A percentile compares a stretch with the other conserved stretches of the same genome.
phyloP scores from a whole-genome alignment of 2,888 invertebrate species.

The Caenorhabditis becei region DNA sequence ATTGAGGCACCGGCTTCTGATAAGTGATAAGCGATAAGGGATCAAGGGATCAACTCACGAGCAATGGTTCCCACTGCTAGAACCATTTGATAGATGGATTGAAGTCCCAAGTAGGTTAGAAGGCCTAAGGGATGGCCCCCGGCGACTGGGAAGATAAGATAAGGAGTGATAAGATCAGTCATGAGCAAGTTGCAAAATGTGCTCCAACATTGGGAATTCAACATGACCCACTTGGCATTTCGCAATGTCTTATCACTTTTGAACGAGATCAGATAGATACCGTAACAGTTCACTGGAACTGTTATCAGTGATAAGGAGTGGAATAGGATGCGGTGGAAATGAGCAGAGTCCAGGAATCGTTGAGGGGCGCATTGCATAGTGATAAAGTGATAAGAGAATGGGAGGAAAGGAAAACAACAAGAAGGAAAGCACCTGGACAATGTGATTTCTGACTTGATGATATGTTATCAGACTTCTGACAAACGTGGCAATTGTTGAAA shows the following conservation, averaged over 20 bases:
- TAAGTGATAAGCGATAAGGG: not conserved
- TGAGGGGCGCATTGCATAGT: not conserved
- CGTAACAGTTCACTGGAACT: constrained; percentile 26
- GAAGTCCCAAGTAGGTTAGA: not conserved
- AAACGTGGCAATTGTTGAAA: too few relatives aligned
- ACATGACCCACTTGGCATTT: constrained; percentile 40
- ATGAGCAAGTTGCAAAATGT: constrained; percentile 10
- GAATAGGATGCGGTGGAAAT: not conserved
- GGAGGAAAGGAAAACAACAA: not conserved
- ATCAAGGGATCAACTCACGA: constrained; percentile 12
- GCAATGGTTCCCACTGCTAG: constrained; percentile 24
- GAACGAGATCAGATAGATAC: constrained; percentile 19
- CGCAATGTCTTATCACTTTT: constrained; percentile 10
- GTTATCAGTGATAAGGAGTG: constrained; percentile 28
- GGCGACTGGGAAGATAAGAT: constrained; percentile 19
- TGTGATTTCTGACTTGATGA: too few relatives aligned
- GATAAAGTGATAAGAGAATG: not conserved
- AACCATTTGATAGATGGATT: constrained; percentile 4
- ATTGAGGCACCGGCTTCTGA: constrained; percentile 30
- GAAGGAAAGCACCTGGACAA: too few relatives aligned
- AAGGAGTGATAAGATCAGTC: not conserved
- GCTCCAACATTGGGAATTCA: constrained; percentile 37
- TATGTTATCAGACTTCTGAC: too few relatives aligned
- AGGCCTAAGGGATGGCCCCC: constrained; percentile 17
- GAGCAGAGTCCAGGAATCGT: not conserved